These are phyloP conservation scores for Stomatorhinus ivindoensis DNA, from an alignment of 2,113 vertebrate genomes.

Conservation along the genomic window DNA sequence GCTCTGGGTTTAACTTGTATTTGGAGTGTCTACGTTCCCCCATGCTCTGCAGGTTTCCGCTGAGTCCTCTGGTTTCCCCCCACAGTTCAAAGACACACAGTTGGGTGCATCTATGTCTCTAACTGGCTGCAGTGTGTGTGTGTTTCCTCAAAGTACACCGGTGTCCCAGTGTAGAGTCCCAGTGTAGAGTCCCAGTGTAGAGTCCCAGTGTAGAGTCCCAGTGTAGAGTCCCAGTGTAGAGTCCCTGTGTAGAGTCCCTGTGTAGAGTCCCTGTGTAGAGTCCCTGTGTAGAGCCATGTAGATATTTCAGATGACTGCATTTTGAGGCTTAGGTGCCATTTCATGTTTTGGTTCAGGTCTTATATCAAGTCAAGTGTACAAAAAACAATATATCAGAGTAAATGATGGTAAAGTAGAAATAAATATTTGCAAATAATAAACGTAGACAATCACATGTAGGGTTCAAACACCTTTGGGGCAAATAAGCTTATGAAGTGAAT, in stretches of 20 bases:
- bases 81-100: neutral
- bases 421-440: no score
- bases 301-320: neutral
- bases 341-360: neutral
- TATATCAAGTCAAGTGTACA: no score
- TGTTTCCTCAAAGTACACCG: neutral
- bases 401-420: no score
- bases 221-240: no score
- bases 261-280: no score
- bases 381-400: no score
- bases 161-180: neutral
- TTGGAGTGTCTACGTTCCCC: neutral
- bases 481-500: no score
- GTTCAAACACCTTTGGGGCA: no score
- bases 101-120: neutral
- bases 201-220: no score
- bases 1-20: neutral
- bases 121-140: neutral
- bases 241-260: no score
- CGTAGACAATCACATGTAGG: no score
- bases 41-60: neutral
- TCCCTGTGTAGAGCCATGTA: neutral
- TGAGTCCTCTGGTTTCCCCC: neutral
- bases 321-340: neutral
- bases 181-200: no score